Conservation (phyloP, 2,797 vertebrate species). For the Mycteria americana region DNA sequence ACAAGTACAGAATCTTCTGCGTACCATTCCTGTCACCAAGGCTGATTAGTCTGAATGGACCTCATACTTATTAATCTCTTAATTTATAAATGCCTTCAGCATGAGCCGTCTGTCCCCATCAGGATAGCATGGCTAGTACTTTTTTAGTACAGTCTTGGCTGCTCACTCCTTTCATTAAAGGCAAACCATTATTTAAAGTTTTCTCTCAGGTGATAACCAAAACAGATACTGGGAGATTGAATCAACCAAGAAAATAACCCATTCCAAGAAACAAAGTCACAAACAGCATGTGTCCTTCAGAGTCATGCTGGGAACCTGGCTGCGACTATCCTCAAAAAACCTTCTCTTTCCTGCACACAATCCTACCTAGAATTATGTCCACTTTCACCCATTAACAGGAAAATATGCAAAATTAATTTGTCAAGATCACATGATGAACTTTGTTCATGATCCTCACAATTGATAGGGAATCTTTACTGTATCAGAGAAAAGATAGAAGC, state of each 20-base stretch:
- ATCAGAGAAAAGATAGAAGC: background rate
- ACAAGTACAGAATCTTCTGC: background rate
- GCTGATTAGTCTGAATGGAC: background rate
- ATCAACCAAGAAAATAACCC: background rate
- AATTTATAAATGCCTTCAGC: background rate
- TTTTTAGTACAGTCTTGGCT: background rate
- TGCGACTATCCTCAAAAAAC: background rate
- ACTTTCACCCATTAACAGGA: background rate
- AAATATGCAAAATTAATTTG: background rate
- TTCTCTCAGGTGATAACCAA: background rate
- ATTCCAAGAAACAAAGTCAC: background rate
- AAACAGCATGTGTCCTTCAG: background rate
- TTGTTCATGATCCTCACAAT: background rate
- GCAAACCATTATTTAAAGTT: background rate
- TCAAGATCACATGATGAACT: background rate
- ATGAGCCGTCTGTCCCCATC: background rate
- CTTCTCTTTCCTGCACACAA: background rate
- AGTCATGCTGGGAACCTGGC: too few relatives aligned
- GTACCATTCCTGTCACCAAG: background rate
- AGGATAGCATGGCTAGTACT: too few relatives aligned
- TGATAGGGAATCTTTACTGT: background rate
- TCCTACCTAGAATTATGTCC: background rate
- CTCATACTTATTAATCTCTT: background rate
- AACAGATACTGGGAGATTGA: background rate
- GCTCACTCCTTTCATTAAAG: background rate